phyloP scores from a whole-genome alignment of 2,797 vertebrate genomes.

The Bradypus variegatus region DNA sequence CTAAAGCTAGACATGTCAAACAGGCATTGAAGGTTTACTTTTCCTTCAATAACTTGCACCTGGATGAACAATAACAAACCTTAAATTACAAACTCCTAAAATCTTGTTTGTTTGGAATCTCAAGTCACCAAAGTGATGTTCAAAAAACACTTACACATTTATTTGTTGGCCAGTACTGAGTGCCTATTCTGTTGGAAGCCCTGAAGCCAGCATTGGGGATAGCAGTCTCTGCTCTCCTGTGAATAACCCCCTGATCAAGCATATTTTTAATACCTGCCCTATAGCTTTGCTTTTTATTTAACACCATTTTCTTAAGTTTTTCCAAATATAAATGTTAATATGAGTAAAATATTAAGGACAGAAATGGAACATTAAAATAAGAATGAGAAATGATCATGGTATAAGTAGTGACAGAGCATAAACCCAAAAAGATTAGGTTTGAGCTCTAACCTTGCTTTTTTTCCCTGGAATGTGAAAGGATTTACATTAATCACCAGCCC shows the following conservation, averaged over 20 bases:
- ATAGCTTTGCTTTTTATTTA: not conserved
- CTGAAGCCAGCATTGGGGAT: not conserved
- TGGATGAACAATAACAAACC: not conserved
- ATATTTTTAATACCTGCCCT: not conserved
- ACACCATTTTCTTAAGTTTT: not conserved
- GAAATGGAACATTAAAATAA: not conserved
- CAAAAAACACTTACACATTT: not conserved
- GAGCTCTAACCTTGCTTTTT: not conserved
- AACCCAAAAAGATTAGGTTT: not conserved
- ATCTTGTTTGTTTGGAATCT: not conserved
- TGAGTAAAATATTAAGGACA: not conserved
- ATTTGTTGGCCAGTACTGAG: not conserved
- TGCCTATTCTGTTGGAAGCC: not conserved
- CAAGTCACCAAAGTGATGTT: not conserved
- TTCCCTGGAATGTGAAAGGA: not conserved
- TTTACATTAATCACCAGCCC: not conserved
- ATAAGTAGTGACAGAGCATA: not conserved
- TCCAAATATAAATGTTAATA: conserved; percentile 19
- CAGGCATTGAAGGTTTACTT: not conserved
- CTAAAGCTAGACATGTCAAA: not conserved
- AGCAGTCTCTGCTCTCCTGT: not conserved
- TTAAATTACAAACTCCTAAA: not conserved
- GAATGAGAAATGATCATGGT: not conserved
- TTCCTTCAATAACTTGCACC: not conserved
- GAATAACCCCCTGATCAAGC: not conserved